phyloP scores from a whole-genome alignment of 2,797 vertebrate species.

The Antennarius maculatus region DNA sequence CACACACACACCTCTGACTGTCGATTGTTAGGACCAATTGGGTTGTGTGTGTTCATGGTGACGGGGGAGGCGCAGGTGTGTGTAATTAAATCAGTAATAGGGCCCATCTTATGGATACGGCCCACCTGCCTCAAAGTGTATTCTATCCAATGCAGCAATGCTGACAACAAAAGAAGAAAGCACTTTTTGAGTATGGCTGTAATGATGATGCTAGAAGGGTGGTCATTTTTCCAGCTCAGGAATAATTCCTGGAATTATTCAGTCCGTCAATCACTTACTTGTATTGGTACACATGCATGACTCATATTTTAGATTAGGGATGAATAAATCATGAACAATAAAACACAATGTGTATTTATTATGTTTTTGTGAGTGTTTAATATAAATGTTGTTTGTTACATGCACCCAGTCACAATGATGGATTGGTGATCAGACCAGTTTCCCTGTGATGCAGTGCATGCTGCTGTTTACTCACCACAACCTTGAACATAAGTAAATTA shows the following conservation, averaged over 20 bases:
- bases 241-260: constrained; percentile 69
- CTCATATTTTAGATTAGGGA: constrained; percentile 27
- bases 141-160: constrained; percentile 61
- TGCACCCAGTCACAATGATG: constrained; percentile 7
- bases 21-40: constrained; percentile 15
- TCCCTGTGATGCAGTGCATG: not conserved
- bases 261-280: constrained; percentile 58
- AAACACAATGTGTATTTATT: constrained; percentile 28
- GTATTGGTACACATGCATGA: constrained; percentile 29
- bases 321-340: constrained; percentile 39
- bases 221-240: constrained; percentile 60
- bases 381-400: constrained; percentile 27
- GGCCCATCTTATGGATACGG: constrained; percentile 71
- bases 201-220: constrained; percentile 59
- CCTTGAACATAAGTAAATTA: constrained; percentile 32
- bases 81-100: constrained; percentile 84
- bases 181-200: constrained; percentile 67
- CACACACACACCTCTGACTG: constrained; percentile 18
- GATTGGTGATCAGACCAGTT: constrained; percentile 14
- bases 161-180: constrained; percentile 71
- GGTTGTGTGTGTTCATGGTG: constrained; percentile 28
- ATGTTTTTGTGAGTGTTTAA: constrained; percentile 7
- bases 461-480: constrained; percentile 17
- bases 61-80: constrained; percentile 78
- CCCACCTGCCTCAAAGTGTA: constrained; percentile 81